Evolutionary conservation across 1,140 invertebrate species (phyloP), one percentile per base, ranked within the genome.

Genomic region (Mycetomoellerius zeteki): DNA sequence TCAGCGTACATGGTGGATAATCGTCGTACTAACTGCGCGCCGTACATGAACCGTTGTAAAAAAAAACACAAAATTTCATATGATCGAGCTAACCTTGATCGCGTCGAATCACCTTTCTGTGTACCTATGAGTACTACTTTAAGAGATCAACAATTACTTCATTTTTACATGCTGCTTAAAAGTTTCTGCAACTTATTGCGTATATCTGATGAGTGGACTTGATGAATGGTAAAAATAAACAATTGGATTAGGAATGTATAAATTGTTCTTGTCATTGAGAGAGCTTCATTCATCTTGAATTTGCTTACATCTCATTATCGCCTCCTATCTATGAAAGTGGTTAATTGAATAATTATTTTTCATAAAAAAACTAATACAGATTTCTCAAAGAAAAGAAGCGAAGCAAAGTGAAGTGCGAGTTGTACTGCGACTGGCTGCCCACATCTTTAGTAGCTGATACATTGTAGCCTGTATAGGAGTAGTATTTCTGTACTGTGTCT

Each of bases 1-100:
- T 88, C 37, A 47, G 52, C 76, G 12, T 88, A 54, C 43, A 71
- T 76, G 67, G 84, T 60, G 89, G 86, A 73, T 65, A 65, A 77
- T 65, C 62, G 47, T 62, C 27, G 64, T 81, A 90, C 89, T 90
- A 90, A 89, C 54, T 43, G 65, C 65, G 62, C 72, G 80, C 21
- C 58, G 69, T 87, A 62, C 69, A 87, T 8, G n/a, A 54, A 56
- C 54, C 7, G 2, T 56, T 56, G 54, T 56, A 10, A 56, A 56
- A 8, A 21, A 16, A 52, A 52, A 52, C 3, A 54, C 19, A 16
- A 54, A 6, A 7, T 54, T 37, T 80, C 24, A 3, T 4, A 10
- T 54, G 54, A 33, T 69, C 6, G 1, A 47, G 50, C 37, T 21
- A 62, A 21, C 19, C 30, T 69, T 43, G 19, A 21, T 52, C 3